phyloP scores from a whole-genome alignment of 2,113 vertebrate species.

The Corythornis madagascariensis region DNA sequence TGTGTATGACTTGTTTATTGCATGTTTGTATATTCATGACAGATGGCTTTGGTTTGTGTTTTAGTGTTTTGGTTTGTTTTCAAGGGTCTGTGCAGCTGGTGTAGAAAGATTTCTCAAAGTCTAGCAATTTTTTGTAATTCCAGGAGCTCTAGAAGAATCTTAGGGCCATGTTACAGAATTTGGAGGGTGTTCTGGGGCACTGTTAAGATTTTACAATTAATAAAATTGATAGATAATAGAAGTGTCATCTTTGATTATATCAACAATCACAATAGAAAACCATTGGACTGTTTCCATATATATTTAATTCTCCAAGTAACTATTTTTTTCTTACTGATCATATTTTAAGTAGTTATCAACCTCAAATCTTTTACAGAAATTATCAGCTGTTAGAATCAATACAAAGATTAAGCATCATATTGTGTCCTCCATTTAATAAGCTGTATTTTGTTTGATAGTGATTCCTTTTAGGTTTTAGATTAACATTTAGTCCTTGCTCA shows the following conservation, averaged over 20 bases:
- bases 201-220: background rate
- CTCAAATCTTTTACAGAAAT: background rate
- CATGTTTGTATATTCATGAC: background rate
- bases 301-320: background rate
- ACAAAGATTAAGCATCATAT: background rate
- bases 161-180: background rate
- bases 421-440: background rate
- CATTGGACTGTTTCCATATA: background rate
- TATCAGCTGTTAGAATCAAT: background rate
- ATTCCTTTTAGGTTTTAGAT: background rate
- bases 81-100: background rate
- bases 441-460: background rate
- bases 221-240: background rate
- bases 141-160: background rate
- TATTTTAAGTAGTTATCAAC: background rate
- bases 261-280: background rate
- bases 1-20: background rate
- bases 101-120: background rate
- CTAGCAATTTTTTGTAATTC: background rate
- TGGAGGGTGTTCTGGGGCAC: background rate
- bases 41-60: background rate
- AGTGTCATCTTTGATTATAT: background rate
- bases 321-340: background rate
- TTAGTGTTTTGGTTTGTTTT: background rate
- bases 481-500: background rate